Conservation (phyloP, 92 coral and sea anemone genomes). For the Palythoa grandis region DNA sequence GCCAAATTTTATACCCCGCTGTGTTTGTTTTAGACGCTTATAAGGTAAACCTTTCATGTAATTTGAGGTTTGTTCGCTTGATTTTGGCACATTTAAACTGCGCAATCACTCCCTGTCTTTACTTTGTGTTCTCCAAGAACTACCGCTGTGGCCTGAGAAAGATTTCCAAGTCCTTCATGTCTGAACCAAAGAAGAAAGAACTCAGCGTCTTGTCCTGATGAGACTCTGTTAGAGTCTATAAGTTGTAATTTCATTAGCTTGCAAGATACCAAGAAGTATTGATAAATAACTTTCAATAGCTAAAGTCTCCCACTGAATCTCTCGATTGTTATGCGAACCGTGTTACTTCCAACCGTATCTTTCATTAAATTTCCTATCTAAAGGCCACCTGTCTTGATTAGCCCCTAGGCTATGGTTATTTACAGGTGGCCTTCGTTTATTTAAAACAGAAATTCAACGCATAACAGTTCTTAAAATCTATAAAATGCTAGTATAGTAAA, state of each 20-base stretch:
- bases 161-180: background rate
- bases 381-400: no score
- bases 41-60: background rate
- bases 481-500: no score
- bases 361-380: no score
- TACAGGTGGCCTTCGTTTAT: no score
- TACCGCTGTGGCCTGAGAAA: background rate
- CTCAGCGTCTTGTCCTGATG: background rate
- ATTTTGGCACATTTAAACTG: conserved; percentile 20
- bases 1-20: conserved; percentile 20
- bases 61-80: conserved; percentile 23
- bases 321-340: no score
- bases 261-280: no score
- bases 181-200: background rate
- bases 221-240: background rate
- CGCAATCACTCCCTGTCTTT: conserved; percentile 26
- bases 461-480: no score
- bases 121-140: conserved; percentile 27
- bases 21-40: conserved; percentile 34
- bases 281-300: no score
- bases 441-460: no score
- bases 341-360: background rate
- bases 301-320: no score
- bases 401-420: no score
- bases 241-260: no score